Percentiles rank a stretch among this genome's conserved stretches.
Evolutionary conservation across 2,113 vertebrate species (phyloP).

Genomic region (Serilophus lunatus): DNA sequence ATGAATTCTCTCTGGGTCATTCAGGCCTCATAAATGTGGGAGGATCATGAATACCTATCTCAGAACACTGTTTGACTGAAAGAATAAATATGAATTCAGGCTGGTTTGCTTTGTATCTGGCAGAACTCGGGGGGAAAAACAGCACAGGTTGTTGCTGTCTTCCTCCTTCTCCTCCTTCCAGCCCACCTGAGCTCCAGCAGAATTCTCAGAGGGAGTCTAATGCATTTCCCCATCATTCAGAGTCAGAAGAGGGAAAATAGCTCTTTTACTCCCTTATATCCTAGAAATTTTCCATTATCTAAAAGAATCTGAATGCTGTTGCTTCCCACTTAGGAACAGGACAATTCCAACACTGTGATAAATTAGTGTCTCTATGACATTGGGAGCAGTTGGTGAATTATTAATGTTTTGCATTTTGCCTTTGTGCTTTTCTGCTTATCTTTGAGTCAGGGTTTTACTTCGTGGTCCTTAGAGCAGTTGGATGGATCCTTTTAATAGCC

Average conservation of each 20-base stretch:
- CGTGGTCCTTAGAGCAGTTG: not conserved
- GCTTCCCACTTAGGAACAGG: not conserved
- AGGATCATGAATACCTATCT: not conserved
- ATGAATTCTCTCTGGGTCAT: not conserved
- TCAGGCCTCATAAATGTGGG: not conserved
- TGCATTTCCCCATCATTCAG: not conserved
- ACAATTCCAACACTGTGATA: not conserved
- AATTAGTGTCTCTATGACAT: not conserved
- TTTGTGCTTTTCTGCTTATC: not conserved
- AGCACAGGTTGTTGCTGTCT: not conserved
- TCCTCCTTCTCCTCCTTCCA: not conserved
- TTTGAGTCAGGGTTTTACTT: not conserved
- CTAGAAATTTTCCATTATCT: not conserved
- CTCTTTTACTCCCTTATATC: not conserved
- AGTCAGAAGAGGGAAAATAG: not conserved
- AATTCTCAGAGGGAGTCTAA: not conserved
- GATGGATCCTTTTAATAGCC: not conserved
- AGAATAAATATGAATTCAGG: not conserved
- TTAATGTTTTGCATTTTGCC: rapidly evolving
- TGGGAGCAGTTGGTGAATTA: not conserved
- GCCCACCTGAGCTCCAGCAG: not conserved
- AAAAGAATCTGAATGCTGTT: not conserved
- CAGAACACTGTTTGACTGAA: not conserved
- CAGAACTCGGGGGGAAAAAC: not conserved
- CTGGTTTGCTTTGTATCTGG: not conserved